These are phyloP conservation scores for Lepus americanus DNA, from an alignment of 2,113 vertebrate species.

Conservation along the genomic window DNA sequence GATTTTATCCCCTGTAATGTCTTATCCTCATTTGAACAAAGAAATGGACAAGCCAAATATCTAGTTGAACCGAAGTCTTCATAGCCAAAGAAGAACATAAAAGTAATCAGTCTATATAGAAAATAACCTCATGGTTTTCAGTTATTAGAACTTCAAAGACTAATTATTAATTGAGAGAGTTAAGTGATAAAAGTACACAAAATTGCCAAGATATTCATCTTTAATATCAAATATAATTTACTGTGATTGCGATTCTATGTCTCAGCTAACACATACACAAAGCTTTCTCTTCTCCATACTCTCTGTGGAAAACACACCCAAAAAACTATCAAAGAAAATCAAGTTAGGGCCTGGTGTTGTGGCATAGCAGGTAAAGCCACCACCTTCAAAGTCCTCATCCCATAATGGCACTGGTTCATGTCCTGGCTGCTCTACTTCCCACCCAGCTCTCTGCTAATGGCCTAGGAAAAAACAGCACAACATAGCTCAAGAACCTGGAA, in stretches of 20 bases:
- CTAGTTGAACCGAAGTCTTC: background rate
- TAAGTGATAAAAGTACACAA: slow-evolving; percentile 6
- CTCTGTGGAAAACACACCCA: background rate
- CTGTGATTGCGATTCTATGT: background rate
- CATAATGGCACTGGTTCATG: too few species aligned
- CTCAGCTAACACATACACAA: background rate
- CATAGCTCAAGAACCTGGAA: too few species aligned
- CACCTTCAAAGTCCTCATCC: too few species aligned
- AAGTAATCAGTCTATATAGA: background rate
- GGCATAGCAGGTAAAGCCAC: too few species aligned
- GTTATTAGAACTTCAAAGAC: background rate
- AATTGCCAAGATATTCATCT: slow-evolving; percentile 28
- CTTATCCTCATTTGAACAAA: background rate
- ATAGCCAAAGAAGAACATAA: background rate
- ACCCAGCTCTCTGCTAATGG: too few species aligned
- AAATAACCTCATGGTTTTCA: slow-evolving; percentile 14
- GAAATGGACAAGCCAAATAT: slow-evolving; percentile 9
- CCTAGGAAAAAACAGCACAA: too few species aligned
- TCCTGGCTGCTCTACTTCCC: too few species aligned
- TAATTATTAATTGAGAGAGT: background rate
- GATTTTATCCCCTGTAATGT: background rate
- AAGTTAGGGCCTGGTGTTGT: too few species aligned
- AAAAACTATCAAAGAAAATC: too few species aligned
- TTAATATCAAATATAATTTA: slow-evolving; percentile 7
- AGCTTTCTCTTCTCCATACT: background rate